phyloP scores from a whole-genome alignment of 2,888 invertebrate species.

The Lycia hirtaria region DNA sequence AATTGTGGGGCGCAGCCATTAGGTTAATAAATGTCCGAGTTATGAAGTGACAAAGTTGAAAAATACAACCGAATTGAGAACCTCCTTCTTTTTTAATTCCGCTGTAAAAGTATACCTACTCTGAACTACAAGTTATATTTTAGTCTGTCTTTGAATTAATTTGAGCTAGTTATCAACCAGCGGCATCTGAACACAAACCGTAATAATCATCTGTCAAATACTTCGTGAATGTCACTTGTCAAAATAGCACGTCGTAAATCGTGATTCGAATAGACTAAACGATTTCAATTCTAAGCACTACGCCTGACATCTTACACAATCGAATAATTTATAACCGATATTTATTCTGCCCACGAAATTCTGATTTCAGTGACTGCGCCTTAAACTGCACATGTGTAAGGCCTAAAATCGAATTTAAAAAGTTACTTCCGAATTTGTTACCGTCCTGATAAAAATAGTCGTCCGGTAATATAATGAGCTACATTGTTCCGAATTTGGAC shows the following conservation, averaged over 20 bases:
- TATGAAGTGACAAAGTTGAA: no score
- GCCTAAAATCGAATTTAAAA: background rate
- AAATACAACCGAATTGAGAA: no score
- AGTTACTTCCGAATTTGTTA: background rate
- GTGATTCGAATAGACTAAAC: conserved; percentile 32
- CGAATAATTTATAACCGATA: conserved; percentile 25
- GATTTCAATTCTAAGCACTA: conserved; percentile 31
- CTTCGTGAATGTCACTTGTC: conserved; percentile 31
- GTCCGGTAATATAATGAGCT: conserved; percentile 38
- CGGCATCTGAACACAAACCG: background rate
- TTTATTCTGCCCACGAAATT: background rate
- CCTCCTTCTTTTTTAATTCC: no score
- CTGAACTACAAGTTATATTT: no score
- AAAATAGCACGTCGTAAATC: conserved; percentile 26
- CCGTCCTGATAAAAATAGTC: conserved; percentile 3
- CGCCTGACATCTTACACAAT: conserved; percentile 21
- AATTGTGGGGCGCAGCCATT: no score
- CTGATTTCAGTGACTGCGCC: background rate
- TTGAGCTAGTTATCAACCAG: no score
- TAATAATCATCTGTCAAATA: conserved; percentile 1
- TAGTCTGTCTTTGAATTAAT: no score
- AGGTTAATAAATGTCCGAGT: no score
- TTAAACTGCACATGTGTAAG: background rate
- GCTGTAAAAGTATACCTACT: no score
- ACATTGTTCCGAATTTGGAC: conserved; percentile 47